Conservation (phyloP, 1,140 invertebrate species). For the Vollenhovia emeryi region DNA sequence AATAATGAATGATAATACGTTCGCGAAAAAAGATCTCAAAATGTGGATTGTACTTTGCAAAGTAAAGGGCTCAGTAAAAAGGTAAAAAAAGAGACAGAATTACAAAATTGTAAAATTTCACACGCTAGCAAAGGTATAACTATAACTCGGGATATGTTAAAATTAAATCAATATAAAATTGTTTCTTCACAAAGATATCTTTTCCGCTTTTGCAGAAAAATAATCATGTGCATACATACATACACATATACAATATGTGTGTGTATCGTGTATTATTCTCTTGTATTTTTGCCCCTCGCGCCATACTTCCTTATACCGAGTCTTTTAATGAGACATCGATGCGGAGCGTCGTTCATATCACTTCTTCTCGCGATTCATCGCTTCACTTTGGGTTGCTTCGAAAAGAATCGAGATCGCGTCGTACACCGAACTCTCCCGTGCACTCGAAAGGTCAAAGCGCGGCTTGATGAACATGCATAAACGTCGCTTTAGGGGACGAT, state of each 20-base stretch:
- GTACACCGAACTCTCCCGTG: slow-evolving; percentile 17
- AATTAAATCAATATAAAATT: slow-evolving; percentile 2
- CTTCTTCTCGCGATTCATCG: not conserved
- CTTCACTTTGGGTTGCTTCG: not conserved
- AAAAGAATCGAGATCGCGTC: slow-evolving; percentile 29
- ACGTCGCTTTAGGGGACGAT: not conserved
- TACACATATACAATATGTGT: not conserved
- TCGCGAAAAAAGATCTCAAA: not conserved
- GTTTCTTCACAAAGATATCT: not conserved
- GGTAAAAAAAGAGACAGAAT: not conserved
- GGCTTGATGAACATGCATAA: not conserved
- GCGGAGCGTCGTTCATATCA: not conserved
- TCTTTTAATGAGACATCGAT: not conserved
- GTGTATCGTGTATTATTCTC: not conserved
- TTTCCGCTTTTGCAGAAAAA: not conserved
- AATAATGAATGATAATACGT: not conserved
- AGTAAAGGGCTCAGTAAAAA: not conserved
- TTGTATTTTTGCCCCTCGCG: too few species aligned
- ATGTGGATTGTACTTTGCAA: not conserved
- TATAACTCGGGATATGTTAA: not conserved
- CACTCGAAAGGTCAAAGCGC: slow-evolving; percentile 24
- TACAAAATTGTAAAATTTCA: not conserved
- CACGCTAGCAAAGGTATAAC: not conserved
- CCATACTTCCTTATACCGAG: not conserved
- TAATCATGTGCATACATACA: not conserved